phyloP scores from a whole-genome alignment of 1,140 invertebrate species.

The Sitophilus oryzae region DNA sequence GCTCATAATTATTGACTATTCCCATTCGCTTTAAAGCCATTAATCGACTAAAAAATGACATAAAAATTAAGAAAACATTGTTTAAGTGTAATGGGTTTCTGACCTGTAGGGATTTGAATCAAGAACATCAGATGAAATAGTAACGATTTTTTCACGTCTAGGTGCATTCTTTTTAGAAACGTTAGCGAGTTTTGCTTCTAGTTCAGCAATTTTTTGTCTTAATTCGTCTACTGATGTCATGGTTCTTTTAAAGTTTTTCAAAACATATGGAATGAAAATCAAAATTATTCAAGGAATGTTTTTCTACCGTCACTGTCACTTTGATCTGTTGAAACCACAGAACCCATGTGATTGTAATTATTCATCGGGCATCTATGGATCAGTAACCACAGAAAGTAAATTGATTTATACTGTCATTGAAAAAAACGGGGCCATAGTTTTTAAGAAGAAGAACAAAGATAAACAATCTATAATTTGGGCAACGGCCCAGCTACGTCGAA shows the following conservation, averaged over 20 bases:
- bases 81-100: slow-evolving; percentile 18
- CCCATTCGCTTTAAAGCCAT: slow-evolving; percentile 99
- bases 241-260: slow-evolving; percentile 22
- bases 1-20: slow-evolving; percentile 97
- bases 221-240: slow-evolving; percentile 42
- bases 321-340: no score
- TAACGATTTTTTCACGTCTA: slow-evolving; percentile 58
- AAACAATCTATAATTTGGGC: no score
- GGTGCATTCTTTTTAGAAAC: slow-evolving; percentile 14
- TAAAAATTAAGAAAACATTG: slow-evolving; percentile 10
- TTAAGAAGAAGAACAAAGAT: no score
- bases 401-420: no score
- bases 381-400: no score
- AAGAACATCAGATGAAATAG: slow-evolving; percentile 89
- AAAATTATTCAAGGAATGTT: neutral
- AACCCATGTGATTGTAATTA: no score
- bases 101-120: slow-evolving; percentile 99
- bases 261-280: slow-evolving; percentile 20
- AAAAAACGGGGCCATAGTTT: no score
- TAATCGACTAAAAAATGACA: slow-evolving; percentile 66
- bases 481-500: no score
- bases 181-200: slow-evolving; percentile 22
- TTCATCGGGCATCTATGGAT: no score
- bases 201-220: slow-evolving; percentile 38
- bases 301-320: neutral